These are phyloP conservation scores for Beaufortia kweichowensis DNA, from an alignment of 2,113 vertebrate species.

Conservation along the genomic window DNA sequence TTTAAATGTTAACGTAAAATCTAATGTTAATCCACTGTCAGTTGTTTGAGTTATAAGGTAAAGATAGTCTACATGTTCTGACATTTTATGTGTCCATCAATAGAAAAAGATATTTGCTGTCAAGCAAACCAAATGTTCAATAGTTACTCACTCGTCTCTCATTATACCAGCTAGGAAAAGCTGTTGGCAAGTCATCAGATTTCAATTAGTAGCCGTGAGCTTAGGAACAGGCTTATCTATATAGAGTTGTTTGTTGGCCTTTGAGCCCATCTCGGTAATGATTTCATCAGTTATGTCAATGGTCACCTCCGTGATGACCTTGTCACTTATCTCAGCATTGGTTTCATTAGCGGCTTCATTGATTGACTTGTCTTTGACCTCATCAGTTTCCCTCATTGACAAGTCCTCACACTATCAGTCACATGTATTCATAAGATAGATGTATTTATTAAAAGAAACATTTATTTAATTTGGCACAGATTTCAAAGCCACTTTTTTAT, in stretches of 20 bases:
- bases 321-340: not conserved
- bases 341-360: not conserved
- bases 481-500: no score
- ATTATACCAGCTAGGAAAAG: no score
- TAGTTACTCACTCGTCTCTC: no score
- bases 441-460: not conserved
- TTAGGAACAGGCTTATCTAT: not conserved
- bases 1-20: no score
- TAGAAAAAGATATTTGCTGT: no score
- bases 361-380: conserved; percentile 28
- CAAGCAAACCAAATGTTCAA: no score
- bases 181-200: not conserved
- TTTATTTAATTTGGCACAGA: no score
- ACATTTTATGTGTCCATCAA: no score
- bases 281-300: not conserved
- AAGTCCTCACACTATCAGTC: conserved; percentile 11
- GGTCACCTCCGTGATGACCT: not conserved
- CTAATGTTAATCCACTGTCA: no score
- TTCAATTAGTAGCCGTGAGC: not conserved
- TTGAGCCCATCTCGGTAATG: not conserved
- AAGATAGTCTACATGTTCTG: no score
- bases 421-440: not conserved
- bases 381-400: conserved; percentile 21
- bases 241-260: not conserved
- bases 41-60: no score